Percentiles rank a stretch among this genome's conserved stretches.
phyloP scores from a whole-genome alignment of 2,113 vertebrate genomes.

The Laterallus jamaicensis region DNA sequence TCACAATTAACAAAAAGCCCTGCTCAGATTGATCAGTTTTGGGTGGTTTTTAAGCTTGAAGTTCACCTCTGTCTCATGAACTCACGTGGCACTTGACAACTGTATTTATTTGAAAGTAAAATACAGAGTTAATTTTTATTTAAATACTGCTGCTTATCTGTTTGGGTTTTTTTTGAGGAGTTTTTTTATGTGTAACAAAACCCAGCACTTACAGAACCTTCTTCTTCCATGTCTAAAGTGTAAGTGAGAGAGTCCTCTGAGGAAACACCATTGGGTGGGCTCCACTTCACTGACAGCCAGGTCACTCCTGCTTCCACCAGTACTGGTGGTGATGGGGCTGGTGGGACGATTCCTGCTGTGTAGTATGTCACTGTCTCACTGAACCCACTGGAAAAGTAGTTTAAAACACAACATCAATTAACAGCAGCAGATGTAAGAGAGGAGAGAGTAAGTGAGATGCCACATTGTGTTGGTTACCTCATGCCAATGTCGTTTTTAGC shows the following conservation, averaged over 20 bases:
- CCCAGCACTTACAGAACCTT: conserved; percentile 74
- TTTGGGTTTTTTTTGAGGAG: not conserved
- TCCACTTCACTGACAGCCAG: conserved; percentile 77
- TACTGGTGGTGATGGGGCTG: conserved; percentile 57
- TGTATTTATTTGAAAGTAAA: not conserved
- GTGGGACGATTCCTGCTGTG: conserved; percentile 74
- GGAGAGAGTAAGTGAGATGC: not conserved
- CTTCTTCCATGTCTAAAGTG: conserved; percentile 81
- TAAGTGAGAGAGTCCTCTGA: conserved; percentile 73
- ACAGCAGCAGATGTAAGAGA: not conserved
- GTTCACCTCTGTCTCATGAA: not conserved
- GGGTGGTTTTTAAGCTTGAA: not conserved
- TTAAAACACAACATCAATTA: not conserved
- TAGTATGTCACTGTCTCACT: conserved; percentile 74
- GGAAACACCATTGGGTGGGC: conserved; percentile 57
- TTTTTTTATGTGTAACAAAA: not conserved
- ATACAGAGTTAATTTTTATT: not conserved
- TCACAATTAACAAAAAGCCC: not conserved
- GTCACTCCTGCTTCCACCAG: conserved; percentile 70
- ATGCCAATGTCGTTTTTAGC: conserved; percentile 82
- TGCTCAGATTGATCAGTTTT: not conserved
- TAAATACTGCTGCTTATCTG: not conserved
- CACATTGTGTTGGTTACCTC: conserved; percentile 61
- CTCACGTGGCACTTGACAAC: not conserved
- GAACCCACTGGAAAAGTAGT: conserved; percentile 69